Conservation (phyloP, 2,113 vertebrate species). For the Pycnonotus jocosus region DNA sequence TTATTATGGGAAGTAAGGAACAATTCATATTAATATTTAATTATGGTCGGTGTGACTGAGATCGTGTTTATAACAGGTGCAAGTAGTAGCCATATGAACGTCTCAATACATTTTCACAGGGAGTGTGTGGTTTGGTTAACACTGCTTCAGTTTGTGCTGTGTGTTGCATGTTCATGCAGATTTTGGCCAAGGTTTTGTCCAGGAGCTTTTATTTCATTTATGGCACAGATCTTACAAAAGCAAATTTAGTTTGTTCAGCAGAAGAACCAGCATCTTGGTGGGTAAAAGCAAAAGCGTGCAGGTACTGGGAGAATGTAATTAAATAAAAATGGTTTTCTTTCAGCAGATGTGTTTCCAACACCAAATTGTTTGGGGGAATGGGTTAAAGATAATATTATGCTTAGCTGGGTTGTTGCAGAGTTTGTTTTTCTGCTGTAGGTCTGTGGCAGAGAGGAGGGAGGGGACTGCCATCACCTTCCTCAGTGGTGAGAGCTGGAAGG, state of each 20-base stretch:
- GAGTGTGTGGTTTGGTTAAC: not conserved
- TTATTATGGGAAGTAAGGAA: not conserved
- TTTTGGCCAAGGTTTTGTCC: not conserved
- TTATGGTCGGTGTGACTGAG: not conserved
- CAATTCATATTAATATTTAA: not conserved
- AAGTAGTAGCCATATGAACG: accelerated
- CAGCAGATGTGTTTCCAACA: not conserved
- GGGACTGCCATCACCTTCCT: accelerated
- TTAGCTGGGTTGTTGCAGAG: not conserved
- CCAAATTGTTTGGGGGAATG: not conserved
- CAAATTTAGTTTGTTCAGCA: not conserved
- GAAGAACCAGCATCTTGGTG: not conserved
- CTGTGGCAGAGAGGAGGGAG: not conserved
- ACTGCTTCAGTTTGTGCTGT: not conserved
- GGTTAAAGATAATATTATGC: not conserved
- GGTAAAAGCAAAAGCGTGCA: not conserved
- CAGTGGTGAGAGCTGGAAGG: not conserved
- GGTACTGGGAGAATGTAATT: not conserved
- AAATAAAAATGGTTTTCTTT: not conserved
- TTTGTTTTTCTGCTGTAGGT: not conserved
- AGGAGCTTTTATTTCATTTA: not conserved
- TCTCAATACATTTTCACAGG: accelerated
- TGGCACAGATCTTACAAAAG: not conserved
- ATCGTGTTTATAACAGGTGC: accelerated
- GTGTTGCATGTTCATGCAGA: accelerated